Evolutionary conservation across 2,888 invertebrate species (phyloP).

Genomic region (Monochamus alternatus): DNA sequence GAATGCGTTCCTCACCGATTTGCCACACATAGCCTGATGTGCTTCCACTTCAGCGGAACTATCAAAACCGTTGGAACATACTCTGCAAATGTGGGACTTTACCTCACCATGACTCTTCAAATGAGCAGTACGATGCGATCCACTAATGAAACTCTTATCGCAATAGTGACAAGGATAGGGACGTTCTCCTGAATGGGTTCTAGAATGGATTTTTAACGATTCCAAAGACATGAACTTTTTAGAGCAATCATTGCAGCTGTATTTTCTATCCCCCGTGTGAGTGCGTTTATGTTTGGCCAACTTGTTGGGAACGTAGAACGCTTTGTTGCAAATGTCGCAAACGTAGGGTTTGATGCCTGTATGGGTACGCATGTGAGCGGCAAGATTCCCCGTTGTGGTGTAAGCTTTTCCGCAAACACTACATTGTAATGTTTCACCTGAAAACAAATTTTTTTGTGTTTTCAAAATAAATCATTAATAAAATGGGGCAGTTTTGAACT

Average conservation of each 20-base stretch:
- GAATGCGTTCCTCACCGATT: neutral
- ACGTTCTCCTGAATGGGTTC: slow-evolving; percentile 39
- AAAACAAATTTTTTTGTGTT: slow-evolving; percentile 1
- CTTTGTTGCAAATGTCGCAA: slow-evolving; percentile 60
- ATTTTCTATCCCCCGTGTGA: slow-evolving; percentile 44
- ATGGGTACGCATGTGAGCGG: slow-evolving; percentile 63
- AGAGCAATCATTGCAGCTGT: slow-evolving; percentile 51
- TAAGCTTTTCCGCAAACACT: slow-evolving; percentile 58
- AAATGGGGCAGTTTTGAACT: slow-evolving; percentile 14
- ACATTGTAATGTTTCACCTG: slow-evolving; percentile 61
- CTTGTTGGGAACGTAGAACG: slow-evolving; percentile 60
- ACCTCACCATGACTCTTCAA: slow-evolving; percentile 38
- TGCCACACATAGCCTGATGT: slow-evolving; percentile 28
- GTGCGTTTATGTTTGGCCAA: slow-evolving; percentile 65
- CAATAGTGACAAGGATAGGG: slow-evolving; percentile 31
- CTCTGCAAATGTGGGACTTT: slow-evolving; percentile 41
- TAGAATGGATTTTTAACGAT: slow-evolving; percentile 55
- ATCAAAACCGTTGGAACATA: slow-evolving; percentile 41
- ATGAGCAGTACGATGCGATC: slow-evolving; percentile 25
- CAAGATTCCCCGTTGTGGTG: slow-evolving; percentile 56
- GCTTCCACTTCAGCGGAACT: slow-evolving; percentile 40
- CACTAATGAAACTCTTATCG: slow-evolving; percentile 30
- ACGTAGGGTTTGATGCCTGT: slow-evolving; percentile 59
- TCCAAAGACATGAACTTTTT: slow-evolving; percentile 58
- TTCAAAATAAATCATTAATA: neutral